Evolutionary conservation across 2,797 vertebrate species (phyloP).

Genomic region (Anguilla obscura): DNA sequence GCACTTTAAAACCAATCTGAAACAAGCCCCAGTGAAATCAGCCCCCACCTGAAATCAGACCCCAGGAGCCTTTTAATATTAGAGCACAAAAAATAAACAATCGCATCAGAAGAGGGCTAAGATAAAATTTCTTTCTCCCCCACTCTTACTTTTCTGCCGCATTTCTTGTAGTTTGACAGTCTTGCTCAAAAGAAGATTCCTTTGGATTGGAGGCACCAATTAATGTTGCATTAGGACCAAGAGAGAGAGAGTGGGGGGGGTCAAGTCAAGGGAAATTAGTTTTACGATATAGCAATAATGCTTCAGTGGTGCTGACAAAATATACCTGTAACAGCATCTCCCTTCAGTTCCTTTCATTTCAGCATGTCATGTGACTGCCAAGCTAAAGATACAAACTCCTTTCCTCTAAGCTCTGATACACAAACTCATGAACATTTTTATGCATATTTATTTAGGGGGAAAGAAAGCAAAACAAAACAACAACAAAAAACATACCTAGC

Average conservation of each 20-base stretch:
- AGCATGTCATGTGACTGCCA: neutral
- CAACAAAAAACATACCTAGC: neutral
- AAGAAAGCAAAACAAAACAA: neutral
- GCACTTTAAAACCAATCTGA: neutral
- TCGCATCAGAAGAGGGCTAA: neutral
- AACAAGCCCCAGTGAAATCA: too few species aligned
- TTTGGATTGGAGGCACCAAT: neutral
- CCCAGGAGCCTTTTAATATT: neutral
- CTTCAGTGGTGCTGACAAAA: neutral
- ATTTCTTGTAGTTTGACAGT: neutral
- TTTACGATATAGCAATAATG: neutral
- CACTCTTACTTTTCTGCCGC: neutral
- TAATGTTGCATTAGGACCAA: neutral
- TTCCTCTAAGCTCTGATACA: neutral
- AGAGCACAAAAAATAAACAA: neutral
- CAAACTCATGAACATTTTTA: neutral
- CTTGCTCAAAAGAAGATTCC: neutral
- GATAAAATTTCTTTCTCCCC: neutral
- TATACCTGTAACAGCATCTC: neutral
- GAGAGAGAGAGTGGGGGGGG: neutral
- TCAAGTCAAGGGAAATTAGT: too few species aligned
- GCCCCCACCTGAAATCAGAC: neutral
- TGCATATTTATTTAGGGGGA: neutral
- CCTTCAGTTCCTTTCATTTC: neutral
- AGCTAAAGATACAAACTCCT: neutral